phyloP scores from a whole-genome alignment of 2,113 vertebrate species.

The Gulo gulo region DNA sequence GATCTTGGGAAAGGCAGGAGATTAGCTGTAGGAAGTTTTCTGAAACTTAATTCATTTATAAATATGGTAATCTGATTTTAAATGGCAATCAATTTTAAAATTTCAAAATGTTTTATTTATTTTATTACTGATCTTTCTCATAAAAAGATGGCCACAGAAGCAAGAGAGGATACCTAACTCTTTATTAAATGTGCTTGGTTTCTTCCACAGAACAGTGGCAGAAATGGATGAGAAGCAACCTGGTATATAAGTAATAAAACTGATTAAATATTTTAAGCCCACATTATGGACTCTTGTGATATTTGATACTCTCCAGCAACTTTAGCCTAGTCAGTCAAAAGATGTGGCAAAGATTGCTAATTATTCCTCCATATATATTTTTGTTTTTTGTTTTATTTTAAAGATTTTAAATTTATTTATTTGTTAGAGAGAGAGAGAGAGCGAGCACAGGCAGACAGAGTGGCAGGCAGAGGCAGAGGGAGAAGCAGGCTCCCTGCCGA shows the following conservation, averaged over 20 bases:
- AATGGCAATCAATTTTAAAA: background rate
- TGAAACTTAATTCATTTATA: background rate
- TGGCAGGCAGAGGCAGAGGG: too few species aligned
- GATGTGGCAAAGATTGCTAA: background rate
- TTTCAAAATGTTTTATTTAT: slow-evolving; percentile 7
- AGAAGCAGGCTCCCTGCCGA: too few species aligned
- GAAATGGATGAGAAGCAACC: background rate
- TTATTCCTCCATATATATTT: background rate
- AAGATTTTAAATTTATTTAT: too few species aligned
- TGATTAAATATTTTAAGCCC: slow-evolving; percentile 41
- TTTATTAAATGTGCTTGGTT: slow-evolving; percentile 7
- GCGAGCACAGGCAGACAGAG: too few species aligned
- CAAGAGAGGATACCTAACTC: background rate
- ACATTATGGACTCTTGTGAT: background rate
- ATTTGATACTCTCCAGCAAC: background rate
- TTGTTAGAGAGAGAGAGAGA: too few species aligned
- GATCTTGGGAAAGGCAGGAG: background rate
- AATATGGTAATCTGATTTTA: background rate
- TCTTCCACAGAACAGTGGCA: background rate
- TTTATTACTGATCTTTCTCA: slow-evolving; percentile 34
- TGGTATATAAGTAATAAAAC: slow-evolving; percentile 1
- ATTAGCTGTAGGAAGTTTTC: background rate
- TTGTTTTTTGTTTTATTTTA: background rate
- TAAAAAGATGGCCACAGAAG: background rate
- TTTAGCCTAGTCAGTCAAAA: background rate